These are phyloP conservation scores for Chloroceryle aenea DNA, from an alignment of 2,113 vertebrate genomes.

Conservation along the genomic window DNA sequence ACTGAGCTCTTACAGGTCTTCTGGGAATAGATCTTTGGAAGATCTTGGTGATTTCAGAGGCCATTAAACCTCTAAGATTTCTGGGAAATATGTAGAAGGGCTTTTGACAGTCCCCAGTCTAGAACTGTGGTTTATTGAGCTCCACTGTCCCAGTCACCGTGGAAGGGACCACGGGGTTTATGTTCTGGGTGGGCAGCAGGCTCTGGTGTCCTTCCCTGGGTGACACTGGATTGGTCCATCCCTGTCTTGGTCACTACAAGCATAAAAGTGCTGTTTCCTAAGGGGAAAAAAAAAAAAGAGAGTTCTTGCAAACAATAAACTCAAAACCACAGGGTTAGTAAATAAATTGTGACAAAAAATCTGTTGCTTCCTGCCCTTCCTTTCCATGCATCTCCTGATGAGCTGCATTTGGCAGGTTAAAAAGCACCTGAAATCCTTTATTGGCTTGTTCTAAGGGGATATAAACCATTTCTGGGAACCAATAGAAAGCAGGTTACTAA, in stretches of 20 bases:
- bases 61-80: background rate
- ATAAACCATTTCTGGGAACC: constrained; percentile 52
- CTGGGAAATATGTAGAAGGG: background rate
- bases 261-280: background rate
- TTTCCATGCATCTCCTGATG: constrained; percentile 24
- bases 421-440: constrained; percentile 69
- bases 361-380: constrained; percentile 33
- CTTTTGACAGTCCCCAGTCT: background rate
- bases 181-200: background rate
- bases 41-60: constrained; percentile 1
- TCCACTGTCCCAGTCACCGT: rapidly evolving
- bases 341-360: constrained; percentile 18
- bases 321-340: background rate
- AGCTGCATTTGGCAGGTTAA: constrained; percentile 52
- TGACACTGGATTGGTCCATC: background rate
- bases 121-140: background rate
- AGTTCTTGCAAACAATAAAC: background rate
- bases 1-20: background rate
- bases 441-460: constrained; percentile 45
- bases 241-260: background rate
- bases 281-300: background rate
- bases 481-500: constrained; percentile 43
- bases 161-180: background rate
- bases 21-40: background rate
- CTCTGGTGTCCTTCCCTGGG: background rate